Conservation (phyloP, 2,113 vertebrate species). For the Vireo altiloquus region DNA sequence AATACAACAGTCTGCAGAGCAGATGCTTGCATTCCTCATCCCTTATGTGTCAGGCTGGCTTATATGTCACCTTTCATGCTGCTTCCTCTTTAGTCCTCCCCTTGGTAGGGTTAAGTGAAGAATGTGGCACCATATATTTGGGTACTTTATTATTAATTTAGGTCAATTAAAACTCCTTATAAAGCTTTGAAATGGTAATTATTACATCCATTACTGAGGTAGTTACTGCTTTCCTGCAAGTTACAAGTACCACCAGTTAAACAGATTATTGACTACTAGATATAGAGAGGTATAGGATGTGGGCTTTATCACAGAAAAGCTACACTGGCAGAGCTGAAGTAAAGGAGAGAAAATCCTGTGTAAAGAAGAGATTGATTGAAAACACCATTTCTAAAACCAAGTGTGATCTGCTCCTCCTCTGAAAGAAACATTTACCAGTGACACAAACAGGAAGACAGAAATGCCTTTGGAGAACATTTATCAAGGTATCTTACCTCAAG, state of each 20-base stretch:
- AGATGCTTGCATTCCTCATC: neutral
- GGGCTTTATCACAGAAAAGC: neutral
- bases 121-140: neutral
- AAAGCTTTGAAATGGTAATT: constrained; percentile 18
- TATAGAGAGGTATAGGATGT: neutral
- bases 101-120: neutral
- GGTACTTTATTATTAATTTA: constrained; percentile 2
- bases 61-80: neutral
- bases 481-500: neutral
- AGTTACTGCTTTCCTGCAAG: neutral
- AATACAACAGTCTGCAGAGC: neutral
- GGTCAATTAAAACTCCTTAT: neutral
- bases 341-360: neutral
- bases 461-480: neutral
- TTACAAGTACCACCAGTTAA: neutral
- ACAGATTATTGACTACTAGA: neutral
- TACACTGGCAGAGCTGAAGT: neutral
- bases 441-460: neutral
- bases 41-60: neutral
- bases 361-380: neutral
- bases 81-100: neutral
- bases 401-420: neutral
- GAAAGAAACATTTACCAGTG: neutral
- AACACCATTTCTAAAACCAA: neutral
- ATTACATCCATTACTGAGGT: neutral